Conservation (phyloP, 2,113 vertebrate species). For the Artemisiospiza belli region DNA sequence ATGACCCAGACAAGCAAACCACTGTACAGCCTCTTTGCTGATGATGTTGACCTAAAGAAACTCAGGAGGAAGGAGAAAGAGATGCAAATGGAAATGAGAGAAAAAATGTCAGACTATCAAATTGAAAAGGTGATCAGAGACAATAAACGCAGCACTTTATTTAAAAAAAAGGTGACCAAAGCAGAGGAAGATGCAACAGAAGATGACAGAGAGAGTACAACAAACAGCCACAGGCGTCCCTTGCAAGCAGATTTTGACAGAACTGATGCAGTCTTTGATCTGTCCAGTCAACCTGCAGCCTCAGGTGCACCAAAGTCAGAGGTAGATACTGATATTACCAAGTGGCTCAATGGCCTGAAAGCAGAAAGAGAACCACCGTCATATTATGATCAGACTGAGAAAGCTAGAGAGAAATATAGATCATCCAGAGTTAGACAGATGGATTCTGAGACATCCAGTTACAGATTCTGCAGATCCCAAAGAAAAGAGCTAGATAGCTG, state of each 20-base stretch:
- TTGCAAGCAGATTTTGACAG: slow-evolving; percentile 54
- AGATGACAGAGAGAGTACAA: slow-evolving; percentile 46
- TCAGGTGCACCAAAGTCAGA: slow-evolving; percentile 50
- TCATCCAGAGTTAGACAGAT: slow-evolving; percentile 66
- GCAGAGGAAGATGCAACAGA: slow-evolving; percentile 70
- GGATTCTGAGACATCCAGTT: slow-evolving; percentile 77
- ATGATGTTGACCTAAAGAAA: slow-evolving; percentile 86
- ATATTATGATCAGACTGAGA: slow-evolving; percentile 56
- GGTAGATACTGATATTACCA: slow-evolving; percentile 73
- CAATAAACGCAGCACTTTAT: slow-evolving; percentile 92
- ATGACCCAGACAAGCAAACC: slow-evolving; percentile 88
- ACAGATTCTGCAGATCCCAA: slow-evolving; percentile 76
- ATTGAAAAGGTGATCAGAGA: slow-evolving; percentile 89
- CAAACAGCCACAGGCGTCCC: background rate
- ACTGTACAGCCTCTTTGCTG: slow-evolving; percentile 90
- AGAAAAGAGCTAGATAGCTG: slow-evolving; percentile 67
- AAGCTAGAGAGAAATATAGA: slow-evolving; percentile 69
- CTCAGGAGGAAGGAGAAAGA: slow-evolving; percentile 87
- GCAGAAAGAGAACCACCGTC: slow-evolving; percentile 74
- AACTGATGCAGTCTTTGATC: slow-evolving; percentile 47
- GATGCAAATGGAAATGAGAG: slow-evolving; percentile 85
- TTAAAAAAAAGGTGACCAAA: slow-evolving; percentile 90
- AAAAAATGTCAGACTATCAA: slow-evolving; percentile 87
- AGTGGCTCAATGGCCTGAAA: slow-evolving; percentile 85
- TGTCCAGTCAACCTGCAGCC: slow-evolving; percentile 57